These are phyloP conservation scores for Scomberomorus guttatus DNA, from an alignment of 2,797 vertebrate species.

Conservation along the genomic window DNA sequence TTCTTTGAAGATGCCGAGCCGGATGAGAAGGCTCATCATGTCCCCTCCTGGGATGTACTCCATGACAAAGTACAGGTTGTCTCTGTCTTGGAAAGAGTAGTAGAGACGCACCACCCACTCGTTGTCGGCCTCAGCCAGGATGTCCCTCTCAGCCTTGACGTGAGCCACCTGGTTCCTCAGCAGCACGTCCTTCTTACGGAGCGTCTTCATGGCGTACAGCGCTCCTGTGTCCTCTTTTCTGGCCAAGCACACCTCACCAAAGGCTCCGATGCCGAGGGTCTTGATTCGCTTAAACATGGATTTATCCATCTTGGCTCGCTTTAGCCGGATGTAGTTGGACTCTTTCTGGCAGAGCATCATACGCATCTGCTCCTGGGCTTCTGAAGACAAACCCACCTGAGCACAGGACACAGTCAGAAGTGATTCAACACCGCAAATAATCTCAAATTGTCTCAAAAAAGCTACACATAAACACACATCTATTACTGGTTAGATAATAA, in stretches of 20 bases:
- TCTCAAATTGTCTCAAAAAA: background rate
- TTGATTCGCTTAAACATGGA: slow-evolving; percentile 99
- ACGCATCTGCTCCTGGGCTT: slow-evolving; percentile 98
- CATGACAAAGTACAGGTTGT: slow-evolving; percentile 99
- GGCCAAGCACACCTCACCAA: slow-evolving; percentile 97
- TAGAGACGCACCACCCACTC: slow-evolving; percentile 99
- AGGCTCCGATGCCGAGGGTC: slow-evolving; percentile 96
- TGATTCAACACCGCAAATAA: background rate
- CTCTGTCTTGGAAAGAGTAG: slow-evolving; percentile 98
- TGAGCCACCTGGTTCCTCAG: slow-evolving; percentile 98
- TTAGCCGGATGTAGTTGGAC: slow-evolving; percentile 98
- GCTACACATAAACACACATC: background rate
- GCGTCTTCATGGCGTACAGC: slow-evolving; percentile 97
- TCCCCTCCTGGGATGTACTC: slow-evolving; percentile 99
- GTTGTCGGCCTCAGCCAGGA: slow-evolving; percentile 98
- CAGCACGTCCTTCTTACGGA: slow-evolving; percentile 97
- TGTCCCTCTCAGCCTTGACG: slow-evolving; percentile 98
- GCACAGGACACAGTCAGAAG: background rate
- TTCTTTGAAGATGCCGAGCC: slow-evolving; percentile 96
- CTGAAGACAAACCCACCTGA: slow-evolving; percentile 95
- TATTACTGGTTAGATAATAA: slow-evolving; percentile 16
- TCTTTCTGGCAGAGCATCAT: slow-evolving; percentile 99
- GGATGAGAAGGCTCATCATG: slow-evolving; percentile 99
- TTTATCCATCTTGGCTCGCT: slow-evolving; percentile 99
- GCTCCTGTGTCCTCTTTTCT: slow-evolving; percentile 96